Evolutionary conservation across 1,140 invertebrate species (phyloP), one percentile per base, ranked within the genome.

Genomic region (Halictus rubicundus): DNA sequence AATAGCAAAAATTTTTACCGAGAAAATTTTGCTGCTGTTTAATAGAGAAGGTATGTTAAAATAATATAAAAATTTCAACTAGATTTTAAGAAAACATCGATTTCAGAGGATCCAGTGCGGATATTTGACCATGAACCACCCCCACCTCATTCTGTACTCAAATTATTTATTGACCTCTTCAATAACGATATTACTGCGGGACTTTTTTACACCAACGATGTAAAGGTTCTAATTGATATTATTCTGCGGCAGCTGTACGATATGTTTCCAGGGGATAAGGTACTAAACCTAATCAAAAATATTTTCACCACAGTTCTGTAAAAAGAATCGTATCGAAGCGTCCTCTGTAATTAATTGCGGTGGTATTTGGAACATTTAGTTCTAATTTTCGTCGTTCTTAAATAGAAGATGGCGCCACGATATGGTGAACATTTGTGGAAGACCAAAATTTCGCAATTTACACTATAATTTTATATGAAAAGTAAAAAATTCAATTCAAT

Each of bases 151-250:
- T 97, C 98, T 9, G 96, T 98, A 19, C 92, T 98, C 63, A 98
- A 98, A 93, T 94, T 99, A 80, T 95, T 98, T 74, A 95, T 95
- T 59, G 98, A 99, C 91, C 91, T 98, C 66, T 98, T 98, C 90
- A 95, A 94, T 64, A 95, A 94, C 68, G 93, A 95, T 70, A 93
- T 94, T 59, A 98, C 97, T 8, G 96, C 97, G 0, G 94, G 95
- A 83, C 94, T 98, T 52, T 97, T 98, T 90, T 99, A 99, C 90
- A 98, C 97, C 0, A 99, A 98, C 90, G 98, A 99, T 90, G 96
- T 97, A 5, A 97, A 97, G 93, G 98, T 99, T 54, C 94, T 98
- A 39, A 96, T 99, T 84, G 98, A 99, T 89, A 98, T 99, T 88
- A 95, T 98, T 64, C 95, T 98, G 27, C 93, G 97, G 42, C 97